Evolutionary conservation across 1,140 invertebrate genomes (phyloP).

Genomic region (Rhysida immarginata): DNA sequence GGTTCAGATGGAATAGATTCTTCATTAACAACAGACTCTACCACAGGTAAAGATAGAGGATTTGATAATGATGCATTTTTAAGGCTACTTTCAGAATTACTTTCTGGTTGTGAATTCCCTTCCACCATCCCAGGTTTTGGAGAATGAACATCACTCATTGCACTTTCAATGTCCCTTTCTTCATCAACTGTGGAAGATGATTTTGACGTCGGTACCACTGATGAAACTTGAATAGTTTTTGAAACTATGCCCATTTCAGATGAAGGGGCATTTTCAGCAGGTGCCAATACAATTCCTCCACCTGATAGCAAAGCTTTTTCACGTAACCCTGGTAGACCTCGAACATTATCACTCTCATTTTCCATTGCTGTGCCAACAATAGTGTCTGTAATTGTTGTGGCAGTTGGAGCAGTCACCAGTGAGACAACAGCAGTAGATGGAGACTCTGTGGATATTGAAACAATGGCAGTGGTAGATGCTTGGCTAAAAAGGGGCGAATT

Average conservation of each 20-base stretch:
- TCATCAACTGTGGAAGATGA: too few relatives aligned
- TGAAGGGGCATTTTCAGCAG: not conserved
- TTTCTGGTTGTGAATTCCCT: too few relatives aligned
- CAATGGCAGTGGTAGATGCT: not conserved
- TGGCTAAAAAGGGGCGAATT: not conserved
- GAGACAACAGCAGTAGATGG: not conserved
- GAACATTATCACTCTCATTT: too few relatives aligned
- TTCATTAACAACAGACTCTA: too few relatives aligned
- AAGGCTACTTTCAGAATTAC: too few relatives aligned
- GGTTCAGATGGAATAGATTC: too few relatives aligned
- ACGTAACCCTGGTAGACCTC: not conserved
- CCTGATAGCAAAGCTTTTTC: conserved; percentile 9
- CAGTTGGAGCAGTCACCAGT: not conserved
- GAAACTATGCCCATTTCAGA: too few relatives aligned
- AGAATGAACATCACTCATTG: too few relatives aligned
- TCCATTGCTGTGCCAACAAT: not conserved
- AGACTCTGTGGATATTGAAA: not conserved
- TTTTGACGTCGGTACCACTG: not conserved
- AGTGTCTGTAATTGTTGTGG: not conserved
- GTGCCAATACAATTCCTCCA: conserved; percentile 2
- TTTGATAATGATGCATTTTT: too few relatives aligned
- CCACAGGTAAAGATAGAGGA: too few relatives aligned
- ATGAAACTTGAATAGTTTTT: not conserved
- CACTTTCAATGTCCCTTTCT: too few relatives aligned
- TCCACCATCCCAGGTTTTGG: too few relatives aligned